A percentile compares a stretch with the other conserved stretches of the same genome.
These are phyloP conservation scores for Drosophila pseudoananassae DNA, from an alignment of 1,140 invertebrate genomes.

Conservation along the genomic window DNA sequence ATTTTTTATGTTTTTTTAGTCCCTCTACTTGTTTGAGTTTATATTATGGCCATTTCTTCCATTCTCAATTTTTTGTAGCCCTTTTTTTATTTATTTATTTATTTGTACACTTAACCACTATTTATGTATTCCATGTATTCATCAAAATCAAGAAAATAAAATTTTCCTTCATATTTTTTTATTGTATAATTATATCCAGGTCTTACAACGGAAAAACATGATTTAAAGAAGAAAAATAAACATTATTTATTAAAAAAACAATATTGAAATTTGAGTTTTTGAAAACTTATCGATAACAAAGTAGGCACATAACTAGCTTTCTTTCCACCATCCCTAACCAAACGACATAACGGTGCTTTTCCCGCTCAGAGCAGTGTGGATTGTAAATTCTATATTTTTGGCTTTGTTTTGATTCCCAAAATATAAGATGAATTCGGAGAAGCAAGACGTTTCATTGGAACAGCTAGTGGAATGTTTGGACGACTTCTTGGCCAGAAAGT, in stretches of 20 bases:
- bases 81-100: not conserved
- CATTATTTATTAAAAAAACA: too few species aligned
- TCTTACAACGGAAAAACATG: too few species aligned
- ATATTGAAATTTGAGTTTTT: not conserved
- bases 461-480: constrained; percentile 54
- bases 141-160: not conserved
- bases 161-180: not conserved
- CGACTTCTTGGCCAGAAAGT: not conserved
- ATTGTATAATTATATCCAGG: too few species aligned
- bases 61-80: not conserved
- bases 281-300: not conserved
- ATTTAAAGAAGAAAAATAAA: too few species aligned
- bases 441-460: constrained; percentile 59
- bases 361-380: not conserved
- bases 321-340: not conserved
- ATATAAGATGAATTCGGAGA: constrained; percentile 45
- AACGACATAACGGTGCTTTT: constrained; percentile 6
- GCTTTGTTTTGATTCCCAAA: not conserved
- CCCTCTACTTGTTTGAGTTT: too few species aligned
- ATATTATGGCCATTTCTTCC: not conserved
- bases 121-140: not conserved
- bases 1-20: not conserved
- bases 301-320: not conserved
- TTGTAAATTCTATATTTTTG: not conserved
- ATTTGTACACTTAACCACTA: not conserved